Base-by-base conservation (phyloP, 2,888 invertebrate genomes). In the Sminthurinus aureus region DNA sequence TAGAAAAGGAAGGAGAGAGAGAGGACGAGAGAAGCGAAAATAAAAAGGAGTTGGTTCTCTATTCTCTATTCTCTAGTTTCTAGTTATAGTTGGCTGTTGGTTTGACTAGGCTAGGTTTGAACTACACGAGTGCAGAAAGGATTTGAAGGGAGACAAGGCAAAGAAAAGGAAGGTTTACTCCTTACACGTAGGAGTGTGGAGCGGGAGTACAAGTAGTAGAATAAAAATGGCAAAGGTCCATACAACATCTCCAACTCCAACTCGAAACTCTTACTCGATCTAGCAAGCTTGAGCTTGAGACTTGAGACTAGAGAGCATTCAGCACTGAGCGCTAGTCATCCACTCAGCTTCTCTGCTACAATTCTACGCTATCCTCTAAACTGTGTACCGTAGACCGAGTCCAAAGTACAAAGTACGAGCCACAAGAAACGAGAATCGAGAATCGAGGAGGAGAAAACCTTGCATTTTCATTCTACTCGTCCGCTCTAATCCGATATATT, bases 221-320 rank as follows among this genome's bases (percentile, higher is more conserved):
- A 22, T 24, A 24, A 15, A 71, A 71, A 71, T 71, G 71, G 71
- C 71, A 71, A 71, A 71, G 71, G 71, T 71, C 71, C 71, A 71
- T 71, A 12, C 67, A 69, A 69, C 67, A 69, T 69, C 58, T 58
- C 67, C 71, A 71, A 71, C 20, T 71, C 38, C 38, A 38, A 38
- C n/a, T n/a, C n/a, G n/a, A n/a, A n/a, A n/a, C n/a, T n/a, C n/a
- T n/a, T n/a, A 38, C 38, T 38, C 38, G 3, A 38, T 4, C 38
- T 6, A 38, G 38, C 38, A 38, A 38, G 38, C 38, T 38, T 38
- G 38, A 38, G 38, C 38, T 38, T 38, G 38, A 38, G n/a, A n/a
- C 38, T 38, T 38, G 38, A 38, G 38, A n/a, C 38, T 38, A 4
- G 38, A 38, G 38, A 38, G 38, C 38, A 38, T 1, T 38, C 38